Percentiles rank a stretch among this genome's conserved stretches.
phyloP scores from a whole-genome alignment of 2,888 invertebrate genomes.

The Cephus pulcher region DNA sequence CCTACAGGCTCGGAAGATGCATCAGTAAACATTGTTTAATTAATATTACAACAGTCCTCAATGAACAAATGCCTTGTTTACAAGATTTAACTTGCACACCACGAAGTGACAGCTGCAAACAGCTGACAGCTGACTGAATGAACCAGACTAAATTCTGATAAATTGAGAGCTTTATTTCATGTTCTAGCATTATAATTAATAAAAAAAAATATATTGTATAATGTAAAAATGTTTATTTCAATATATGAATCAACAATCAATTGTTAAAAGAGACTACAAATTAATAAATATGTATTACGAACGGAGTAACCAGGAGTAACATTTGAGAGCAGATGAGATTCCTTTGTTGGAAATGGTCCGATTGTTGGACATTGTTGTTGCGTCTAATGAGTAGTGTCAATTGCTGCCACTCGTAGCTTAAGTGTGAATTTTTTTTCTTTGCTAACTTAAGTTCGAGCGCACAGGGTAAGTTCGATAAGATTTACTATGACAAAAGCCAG shows the following conservation, averaged over 20 bases:
- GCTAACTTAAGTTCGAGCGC: too few relatives aligned
- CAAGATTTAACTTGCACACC: background rate
- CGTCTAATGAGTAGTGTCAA: background rate
- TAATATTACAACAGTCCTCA: background rate
- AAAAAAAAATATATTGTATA: background rate
- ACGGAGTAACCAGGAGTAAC: too few relatives aligned
- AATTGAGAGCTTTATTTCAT: background rate
- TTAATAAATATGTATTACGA: background rate
- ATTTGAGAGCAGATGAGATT: too few relatives aligned
- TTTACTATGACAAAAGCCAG: too few relatives aligned
- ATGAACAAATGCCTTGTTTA: background rate
- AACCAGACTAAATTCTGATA: background rate
- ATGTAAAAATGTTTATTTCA: background rate
- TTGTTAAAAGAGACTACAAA: background rate
- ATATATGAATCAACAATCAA: background rate
- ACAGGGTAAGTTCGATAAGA: too few relatives aligned
- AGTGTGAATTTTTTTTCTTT: too few relatives aligned
- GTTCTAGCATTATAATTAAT: background rate
- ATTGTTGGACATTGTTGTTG: background rate
- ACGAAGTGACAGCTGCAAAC: background rate
- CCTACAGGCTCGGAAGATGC: slow-evolving; percentile 49
- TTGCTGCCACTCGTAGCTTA: too few relatives aligned
- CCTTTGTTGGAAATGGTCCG: too few relatives aligned
- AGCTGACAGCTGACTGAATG: background rate
- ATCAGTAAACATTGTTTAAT: slow-evolving; percentile 51